Evolutionary conservation across 2,888 invertebrate species (phyloP).

Genomic region (Icerya purchasi): DNA sequence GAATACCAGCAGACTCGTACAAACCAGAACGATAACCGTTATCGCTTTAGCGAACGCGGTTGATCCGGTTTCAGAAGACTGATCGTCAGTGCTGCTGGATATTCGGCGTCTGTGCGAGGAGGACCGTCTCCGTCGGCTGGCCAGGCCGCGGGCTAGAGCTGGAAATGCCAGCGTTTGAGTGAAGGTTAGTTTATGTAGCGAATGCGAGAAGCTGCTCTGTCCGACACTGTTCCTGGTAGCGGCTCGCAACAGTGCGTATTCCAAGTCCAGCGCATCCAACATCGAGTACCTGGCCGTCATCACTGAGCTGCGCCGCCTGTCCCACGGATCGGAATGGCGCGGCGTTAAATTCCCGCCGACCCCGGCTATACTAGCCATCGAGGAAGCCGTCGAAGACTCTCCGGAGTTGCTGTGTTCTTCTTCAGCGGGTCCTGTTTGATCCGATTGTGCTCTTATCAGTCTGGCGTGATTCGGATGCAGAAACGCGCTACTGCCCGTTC

Average conservation of each 20-base stretch:
- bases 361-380: constrained; percentile 21
- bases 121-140: constrained; percentile 34
- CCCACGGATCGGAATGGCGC: constrained; percentile 24
- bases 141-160: constrained; percentile 42
- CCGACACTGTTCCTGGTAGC: constrained; percentile 49
- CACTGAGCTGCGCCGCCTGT: constrained; percentile 34
- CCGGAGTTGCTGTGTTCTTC: constrained; percentile 1
- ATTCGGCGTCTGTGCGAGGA: constrained; percentile 11
- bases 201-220: constrained; percentile 37
- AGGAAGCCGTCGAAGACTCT: constrained; percentile 26
- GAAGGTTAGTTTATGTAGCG: constrained; percentile 47
- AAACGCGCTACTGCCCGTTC: constrained; percentile 34
- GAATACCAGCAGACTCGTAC: constrained; percentile 47
- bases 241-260: constrained; percentile 43
- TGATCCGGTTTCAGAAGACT: constrained; percentile 37
- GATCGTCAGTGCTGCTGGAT: constrained; percentile 29
- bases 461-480: constrained; percentile 49
- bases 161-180: constrained; percentile 52
- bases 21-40: constrained; percentile 42
- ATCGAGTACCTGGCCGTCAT: constrained; percentile 41
- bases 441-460: constrained; percentile 27
- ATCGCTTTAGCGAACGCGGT: constrained; percentile 49
- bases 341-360: constrained; percentile 18
- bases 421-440: constrained; percentile 11
- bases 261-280: constrained; percentile 46